phyloP scores from a whole-genome alignment of 1,140 invertebrate genomes.

The Cyphomyrmex costatus region DNA sequence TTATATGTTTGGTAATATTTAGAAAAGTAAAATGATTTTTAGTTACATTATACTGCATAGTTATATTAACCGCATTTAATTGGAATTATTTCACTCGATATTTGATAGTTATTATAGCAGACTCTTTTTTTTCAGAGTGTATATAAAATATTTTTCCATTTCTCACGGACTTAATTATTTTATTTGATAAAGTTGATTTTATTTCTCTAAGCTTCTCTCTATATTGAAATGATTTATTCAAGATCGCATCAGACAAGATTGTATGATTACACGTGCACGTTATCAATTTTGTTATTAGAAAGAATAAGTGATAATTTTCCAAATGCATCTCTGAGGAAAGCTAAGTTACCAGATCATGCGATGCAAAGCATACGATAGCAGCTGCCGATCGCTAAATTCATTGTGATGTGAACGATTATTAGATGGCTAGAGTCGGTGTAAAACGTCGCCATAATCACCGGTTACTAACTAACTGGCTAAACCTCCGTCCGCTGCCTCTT shows the following conservation, averaged over 20 bases:
- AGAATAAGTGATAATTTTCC: neutral
- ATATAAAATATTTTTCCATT: neutral
- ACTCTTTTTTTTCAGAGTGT: no score
- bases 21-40: no score
- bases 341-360: neutral
- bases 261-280: neutral
- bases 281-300: neutral
- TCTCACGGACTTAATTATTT: neutral
- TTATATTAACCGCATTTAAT: no score
- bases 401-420: slow-evolving; percentile 82
- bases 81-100: no score
- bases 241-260: neutral
- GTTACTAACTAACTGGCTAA: slow-evolving; percentile 83
- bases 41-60: no score
- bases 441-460: slow-evolving; percentile 83
- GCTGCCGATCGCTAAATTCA: slow-evolving; percentile 80
- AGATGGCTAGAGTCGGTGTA: slow-evolving; percentile 84
- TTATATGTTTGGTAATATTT: no score
- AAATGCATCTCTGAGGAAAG: neutral
- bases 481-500: slow-evolving; percentile 41
- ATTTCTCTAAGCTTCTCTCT: neutral
- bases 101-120: no score
- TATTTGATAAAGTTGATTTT: slow-evolving; percentile 5
- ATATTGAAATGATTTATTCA: neutral
- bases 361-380: slow-evolving; percentile 8